These are phyloP conservation scores for Dolomedes plantarius DNA, from an alignment of 2,888 invertebrate genomes.

Conservation along the genomic window DNA sequence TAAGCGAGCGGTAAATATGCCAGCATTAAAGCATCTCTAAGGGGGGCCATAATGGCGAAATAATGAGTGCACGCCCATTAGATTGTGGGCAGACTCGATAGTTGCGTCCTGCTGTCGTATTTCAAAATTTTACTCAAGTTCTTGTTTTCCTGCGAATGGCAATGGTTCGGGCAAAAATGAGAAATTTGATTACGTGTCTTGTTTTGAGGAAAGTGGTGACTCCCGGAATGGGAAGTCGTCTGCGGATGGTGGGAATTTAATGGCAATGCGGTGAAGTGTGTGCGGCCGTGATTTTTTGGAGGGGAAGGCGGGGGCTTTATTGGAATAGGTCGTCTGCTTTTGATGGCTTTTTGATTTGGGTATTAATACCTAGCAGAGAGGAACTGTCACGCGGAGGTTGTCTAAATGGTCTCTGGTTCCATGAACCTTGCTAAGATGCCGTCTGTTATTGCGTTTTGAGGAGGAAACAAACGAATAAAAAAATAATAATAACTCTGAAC, in stretches of 20 bases:
- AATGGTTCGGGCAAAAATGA: conserved; percentile 5
- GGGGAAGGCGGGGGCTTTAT: conserved; percentile 1
- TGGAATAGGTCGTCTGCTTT: conserved; percentile 3
- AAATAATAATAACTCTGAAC: too few relatives aligned
- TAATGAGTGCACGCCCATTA: conserved; percentile 65
- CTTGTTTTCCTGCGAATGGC: conserved; percentile 17
- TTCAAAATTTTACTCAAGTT: conserved; percentile 18
- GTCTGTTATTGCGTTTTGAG: background rate
- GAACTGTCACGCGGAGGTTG: background rate
- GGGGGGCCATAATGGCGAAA: conserved; percentile 52
- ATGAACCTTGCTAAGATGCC: background rate
- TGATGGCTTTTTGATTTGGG: conserved; percentile 10
- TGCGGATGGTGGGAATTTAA: conserved; percentile 2
- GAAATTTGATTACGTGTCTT: conserved; percentile 12
- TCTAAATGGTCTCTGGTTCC: background rate
- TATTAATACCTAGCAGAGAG: background rate
- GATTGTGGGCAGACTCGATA: conserved; percentile 26
- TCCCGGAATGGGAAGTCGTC: background rate
- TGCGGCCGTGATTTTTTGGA: background rate
- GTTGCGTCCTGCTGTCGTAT: conserved; percentile 3
- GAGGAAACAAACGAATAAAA: background rate
- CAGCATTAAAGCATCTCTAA: conserved; percentile 37
- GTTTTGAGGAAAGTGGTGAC: conserved; percentile 1
- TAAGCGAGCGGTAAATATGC: conserved; percentile 68
- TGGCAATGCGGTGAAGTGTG: background rate